Evolutionary conservation across 1,140 invertebrate species (phyloP), one percentile per base, ranked within the genome.

Genomic region (Trachelipus rathkii): DNA sequence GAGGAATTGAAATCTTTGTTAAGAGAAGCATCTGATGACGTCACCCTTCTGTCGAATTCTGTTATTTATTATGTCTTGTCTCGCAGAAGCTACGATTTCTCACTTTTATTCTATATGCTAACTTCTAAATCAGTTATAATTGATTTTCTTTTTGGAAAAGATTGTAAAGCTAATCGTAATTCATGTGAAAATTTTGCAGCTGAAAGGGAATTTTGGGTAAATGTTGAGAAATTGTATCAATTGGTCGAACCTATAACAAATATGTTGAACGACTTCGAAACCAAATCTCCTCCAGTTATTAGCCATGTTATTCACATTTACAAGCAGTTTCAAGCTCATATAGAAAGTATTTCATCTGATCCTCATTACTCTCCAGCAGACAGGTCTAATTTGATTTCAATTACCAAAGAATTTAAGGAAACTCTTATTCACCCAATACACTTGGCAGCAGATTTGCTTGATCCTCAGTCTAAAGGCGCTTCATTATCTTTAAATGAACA

Each of bases 81-180:
- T 4, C 19, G 11, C 50, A 60, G 50, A 60, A 60, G 19, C 8
- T 60, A 60, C 19, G 50, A 60, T 19, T 15, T 60, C 50, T 60
- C 50, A 15, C 11, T 60, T 60, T 60, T 60, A 60, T 60, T 19
- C 19, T 60, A 60, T 60, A 60, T 60, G 11, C 19, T 60, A 19
- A 60, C 50, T 4, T 60, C 50, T 60, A 60, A 60, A 60, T 60
- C 50, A 60, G 50, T 60, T 15, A 60, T 60, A 60, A 60, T 60
- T 60, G 50, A 60, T 13, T 19, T 15, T 60, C 11, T 60, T 60
- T 60, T 60, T 15, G 8, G 11, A 13, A 60, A 60, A 60, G 50
- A 60, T 19, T 15, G 19, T 8, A 60, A 60, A 60, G 19, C 11
- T 60, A 8, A 60, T 19, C 19, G 11, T 3, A 19, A 60, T 19